A percentile compares a stretch with the other conserved stretches of the same genome.
phyloP scores from a whole-genome alignment of 1,140 invertebrate genomes.

The Rhopalosiphum padi region DNA sequence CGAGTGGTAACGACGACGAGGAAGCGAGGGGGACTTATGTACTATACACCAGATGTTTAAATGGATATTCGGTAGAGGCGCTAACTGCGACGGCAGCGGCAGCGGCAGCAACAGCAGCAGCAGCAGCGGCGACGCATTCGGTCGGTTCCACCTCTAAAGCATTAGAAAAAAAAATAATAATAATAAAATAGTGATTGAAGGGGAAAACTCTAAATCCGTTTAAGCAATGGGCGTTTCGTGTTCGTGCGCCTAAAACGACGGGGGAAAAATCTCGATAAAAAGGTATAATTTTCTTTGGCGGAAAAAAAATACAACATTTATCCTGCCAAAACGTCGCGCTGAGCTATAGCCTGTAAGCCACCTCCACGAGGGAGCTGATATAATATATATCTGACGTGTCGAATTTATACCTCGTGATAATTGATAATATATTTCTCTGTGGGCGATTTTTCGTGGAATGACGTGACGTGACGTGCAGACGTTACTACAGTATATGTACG shows the following conservation, averaged over 20 bases:
- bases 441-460: neutral
- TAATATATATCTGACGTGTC: slow-evolving; percentile 31
- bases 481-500: too few species aligned
- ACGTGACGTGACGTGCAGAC: neutral
- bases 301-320: neutral
- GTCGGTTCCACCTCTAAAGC: neutral
- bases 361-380: neutral
- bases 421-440: slow-evolving; percentile 27
- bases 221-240: slow-evolving; percentile 37
- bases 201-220: slow-evolving; percentile 40
- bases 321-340: neutral
- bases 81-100: neutral
- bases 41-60: slow-evolving; percentile 36
- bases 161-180: slow-evolving; percentile 38
- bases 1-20: neutral
- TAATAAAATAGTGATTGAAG: slow-evolving; percentile 46
- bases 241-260: neutral
- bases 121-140: neutral
- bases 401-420: slow-evolving; percentile 23
- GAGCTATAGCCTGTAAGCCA: neutral
- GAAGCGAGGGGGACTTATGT: neutral
- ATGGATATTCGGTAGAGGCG: neutral
- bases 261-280: slow-evolving; percentile 4
- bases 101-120: neutral
- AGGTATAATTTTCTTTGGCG: slow-evolving; percentile 27